These are phyloP conservation scores for Uria lomvia DNA, from an alignment of 2,113 vertebrate genomes.

Conservation along the genomic window DNA sequence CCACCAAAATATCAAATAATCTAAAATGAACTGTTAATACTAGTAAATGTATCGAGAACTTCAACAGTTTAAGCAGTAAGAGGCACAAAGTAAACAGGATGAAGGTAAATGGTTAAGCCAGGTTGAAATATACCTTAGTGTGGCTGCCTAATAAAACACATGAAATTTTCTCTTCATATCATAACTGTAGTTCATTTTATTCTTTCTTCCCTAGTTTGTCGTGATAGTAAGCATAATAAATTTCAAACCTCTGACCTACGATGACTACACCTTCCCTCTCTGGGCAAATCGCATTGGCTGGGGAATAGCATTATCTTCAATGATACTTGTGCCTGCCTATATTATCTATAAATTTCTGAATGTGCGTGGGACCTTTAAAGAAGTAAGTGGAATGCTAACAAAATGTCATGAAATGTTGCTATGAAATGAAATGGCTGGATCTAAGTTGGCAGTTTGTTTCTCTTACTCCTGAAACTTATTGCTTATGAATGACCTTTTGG, in stretches of 20 bases:
- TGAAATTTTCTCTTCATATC: background rate
- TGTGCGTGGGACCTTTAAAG: conserved; percentile 83
- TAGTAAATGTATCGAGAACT: background rate
- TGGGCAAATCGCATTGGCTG: conserved; percentile 92
- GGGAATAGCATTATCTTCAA: conserved; percentile 92
- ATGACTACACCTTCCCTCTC: conserved; percentile 88
- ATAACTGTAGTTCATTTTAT: background rate
- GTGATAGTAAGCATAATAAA: conserved; percentile 92
- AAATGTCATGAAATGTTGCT: conserved; percentile 48
- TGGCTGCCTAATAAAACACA: background rate
- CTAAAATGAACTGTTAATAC: background rate
- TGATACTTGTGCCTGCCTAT: conserved; percentile 89
- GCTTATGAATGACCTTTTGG: conserved; percentile 45
- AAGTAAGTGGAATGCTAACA: conserved; percentile 77
- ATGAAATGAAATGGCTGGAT: conserved; percentile 17
- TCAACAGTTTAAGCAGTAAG: background rate
- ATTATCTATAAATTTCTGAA: conserved; percentile 89
- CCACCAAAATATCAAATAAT: background rate
- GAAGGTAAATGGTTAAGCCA: background rate
- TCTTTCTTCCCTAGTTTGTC: conserved; percentile 81
- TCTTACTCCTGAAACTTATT: conserved; percentile 6
- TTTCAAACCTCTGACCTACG: conserved; percentile 86
- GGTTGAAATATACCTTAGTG: background rate
- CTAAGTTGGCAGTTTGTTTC: conserved; percentile 43
- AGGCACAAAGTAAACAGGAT: background rate